Percentiles rank a stretch among this genome's conserved stretches.
Evolutionary conservation across 2,888 invertebrate genomes (phyloP).

Genomic region (Cybosia mesomella): DNA sequence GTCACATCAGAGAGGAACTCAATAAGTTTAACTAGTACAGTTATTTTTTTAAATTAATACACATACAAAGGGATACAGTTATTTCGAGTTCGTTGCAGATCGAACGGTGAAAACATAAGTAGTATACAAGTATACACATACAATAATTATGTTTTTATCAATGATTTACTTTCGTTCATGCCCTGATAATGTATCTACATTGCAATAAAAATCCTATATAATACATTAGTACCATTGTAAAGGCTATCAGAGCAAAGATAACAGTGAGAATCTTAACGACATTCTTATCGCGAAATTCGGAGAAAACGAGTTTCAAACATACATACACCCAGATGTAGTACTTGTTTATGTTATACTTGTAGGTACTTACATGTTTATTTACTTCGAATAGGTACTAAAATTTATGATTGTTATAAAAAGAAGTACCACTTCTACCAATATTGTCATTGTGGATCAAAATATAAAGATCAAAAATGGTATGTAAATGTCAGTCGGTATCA

Average conservation of each 20-base stretch:
- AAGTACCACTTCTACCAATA: not conserved
- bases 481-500: not conserved
- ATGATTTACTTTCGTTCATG: constrained; percentile 59
- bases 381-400: not conserved
- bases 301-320: constrained; percentile 56
- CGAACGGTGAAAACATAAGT: constrained; percentile 28
- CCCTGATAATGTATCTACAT: constrained; percentile 63
- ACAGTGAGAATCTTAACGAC: constrained; percentile 77
- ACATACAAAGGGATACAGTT: not conserved
- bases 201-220: constrained; percentile 73
- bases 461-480: not conserved
- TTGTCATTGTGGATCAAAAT: not conserved
- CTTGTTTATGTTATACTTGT: not conserved
- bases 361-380: not conserved
- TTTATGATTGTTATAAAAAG: not conserved
- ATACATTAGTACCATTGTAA: constrained; percentile 71
- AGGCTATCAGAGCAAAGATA: constrained; percentile 76
- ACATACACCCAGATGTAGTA: constrained; percentile 8
- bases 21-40: too few relatives aligned
- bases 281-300: constrained; percentile 73
- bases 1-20: too few relatives aligned
- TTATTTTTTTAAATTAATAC: not conserved
- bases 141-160: constrained; percentile 54
- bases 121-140: constrained; percentile 26
- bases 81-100: constrained; percentile 15